These are phyloP conservation scores for Petrosia ficiformis DNA, from an alignment of 37 sponge, comb jelly and placozoan species.

Conservation along the genomic window DNA sequence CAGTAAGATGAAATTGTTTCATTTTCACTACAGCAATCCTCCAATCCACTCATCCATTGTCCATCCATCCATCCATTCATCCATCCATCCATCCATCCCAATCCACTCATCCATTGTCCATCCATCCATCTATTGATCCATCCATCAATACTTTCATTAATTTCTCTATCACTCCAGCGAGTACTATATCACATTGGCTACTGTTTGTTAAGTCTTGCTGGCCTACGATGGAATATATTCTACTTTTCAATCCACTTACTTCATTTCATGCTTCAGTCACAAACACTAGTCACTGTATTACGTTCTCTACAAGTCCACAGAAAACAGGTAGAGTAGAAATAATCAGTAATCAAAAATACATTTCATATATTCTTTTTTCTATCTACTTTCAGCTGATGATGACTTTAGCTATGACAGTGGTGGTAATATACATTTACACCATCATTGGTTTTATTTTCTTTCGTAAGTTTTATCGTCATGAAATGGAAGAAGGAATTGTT, in stretches of 20 bases:
- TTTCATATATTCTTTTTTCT: not conserved
- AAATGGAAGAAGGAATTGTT: not conserved
- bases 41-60: too few relatives aligned
- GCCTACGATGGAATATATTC: constrained; percentile 56
- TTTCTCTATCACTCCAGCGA: constrained; percentile 3
- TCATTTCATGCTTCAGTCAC: constrained; percentile 71
- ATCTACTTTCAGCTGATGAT: constrained; percentile 57
- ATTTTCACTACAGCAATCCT: too few relatives aligned
- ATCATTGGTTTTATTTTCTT: constrained; percentile 94
- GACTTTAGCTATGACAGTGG: constrained; percentile 82
- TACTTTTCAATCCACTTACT: constrained; percentile 87
- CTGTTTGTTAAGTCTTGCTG: constrained; percentile 64
- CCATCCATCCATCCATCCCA: too few relatives aligned
- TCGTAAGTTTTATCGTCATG: constrained; percentile 73
- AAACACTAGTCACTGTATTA: constrained; percentile 68
- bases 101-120: too few relatives aligned
- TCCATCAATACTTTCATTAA: not conserved
- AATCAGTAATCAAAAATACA: not conserved
- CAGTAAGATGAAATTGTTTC: constrained; percentile 4
- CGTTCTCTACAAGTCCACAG: constrained; percentile 81
- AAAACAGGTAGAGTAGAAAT: constrained; percentile 65
- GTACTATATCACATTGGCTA: constrained; percentile 61
- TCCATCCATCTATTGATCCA: too few relatives aligned
- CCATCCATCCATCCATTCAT: too few relatives aligned
- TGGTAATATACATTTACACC: constrained; percentile 92